Conservation (phyloP, 2,113 vertebrate genomes). For the Sinocyclocheilus rhinocerous region DNA sequence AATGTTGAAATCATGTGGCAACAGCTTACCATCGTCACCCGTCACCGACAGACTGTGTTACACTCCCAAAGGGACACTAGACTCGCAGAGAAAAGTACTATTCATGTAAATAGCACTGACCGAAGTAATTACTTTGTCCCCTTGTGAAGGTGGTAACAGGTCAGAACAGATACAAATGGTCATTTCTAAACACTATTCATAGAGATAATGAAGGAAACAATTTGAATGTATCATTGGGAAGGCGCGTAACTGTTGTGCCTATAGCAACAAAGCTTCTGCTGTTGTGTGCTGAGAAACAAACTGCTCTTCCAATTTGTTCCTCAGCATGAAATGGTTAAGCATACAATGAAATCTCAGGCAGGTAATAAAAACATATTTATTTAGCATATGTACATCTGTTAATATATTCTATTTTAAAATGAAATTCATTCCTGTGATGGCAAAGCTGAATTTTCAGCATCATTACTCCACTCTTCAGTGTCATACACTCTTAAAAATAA, state of each 20-base stretch:
- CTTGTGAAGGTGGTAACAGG: background rate
- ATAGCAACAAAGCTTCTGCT: no score
- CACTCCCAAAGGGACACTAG: background rate
- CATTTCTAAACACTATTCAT: conserved; percentile 9
- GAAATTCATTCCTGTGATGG: no score
- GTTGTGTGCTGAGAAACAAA: background rate
- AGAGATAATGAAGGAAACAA: conserved; percentile 11
- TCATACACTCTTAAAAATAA: no score
- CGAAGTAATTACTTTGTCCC: background rate
- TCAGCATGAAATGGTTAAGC: background rate
- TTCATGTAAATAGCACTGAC: background rate
- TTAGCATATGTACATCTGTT: background rate
- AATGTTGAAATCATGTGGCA: conserved; percentile 16
- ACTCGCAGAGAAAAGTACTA: background rate
- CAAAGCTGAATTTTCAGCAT: no score
- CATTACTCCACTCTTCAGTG: no score
- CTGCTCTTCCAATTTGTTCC: background rate
- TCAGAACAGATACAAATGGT: conserved; percentile 16
- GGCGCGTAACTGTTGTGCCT: no score
- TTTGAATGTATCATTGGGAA: no score
- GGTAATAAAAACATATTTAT: background rate
- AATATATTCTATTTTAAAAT: no score
- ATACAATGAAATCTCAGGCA: background rate
- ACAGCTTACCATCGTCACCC: background rate
- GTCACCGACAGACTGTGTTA: background rate